phyloP scores from a whole-genome alignment of 2,797 vertebrate species.

The Gallirallus australis region DNA sequence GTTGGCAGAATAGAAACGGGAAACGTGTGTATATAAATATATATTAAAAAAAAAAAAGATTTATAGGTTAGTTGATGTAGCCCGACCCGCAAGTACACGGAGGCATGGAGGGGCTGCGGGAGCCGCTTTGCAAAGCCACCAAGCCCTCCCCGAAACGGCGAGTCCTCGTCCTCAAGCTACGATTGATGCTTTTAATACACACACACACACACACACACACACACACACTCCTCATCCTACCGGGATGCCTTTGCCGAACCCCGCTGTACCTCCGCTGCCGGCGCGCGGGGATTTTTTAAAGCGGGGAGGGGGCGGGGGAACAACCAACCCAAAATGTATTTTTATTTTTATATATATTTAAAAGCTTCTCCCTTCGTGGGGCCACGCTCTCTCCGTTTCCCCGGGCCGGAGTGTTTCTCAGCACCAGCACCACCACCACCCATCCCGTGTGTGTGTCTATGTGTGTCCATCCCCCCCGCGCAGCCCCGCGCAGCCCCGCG shows the following conservation, averaged over 20 bases:
- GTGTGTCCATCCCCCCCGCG: too few species aligned
- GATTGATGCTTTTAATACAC: not conserved
- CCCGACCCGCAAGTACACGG: conserved; percentile 42
- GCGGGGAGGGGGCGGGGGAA: too few species aligned
- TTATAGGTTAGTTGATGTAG: conserved; percentile 66
- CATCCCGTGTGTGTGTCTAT: too few species aligned
- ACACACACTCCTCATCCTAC: too few species aligned
- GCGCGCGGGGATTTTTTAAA: not conserved
- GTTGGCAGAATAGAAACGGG: conserved; percentile 42
- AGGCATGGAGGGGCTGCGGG: not conserved
- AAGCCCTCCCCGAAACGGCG: not conserved
- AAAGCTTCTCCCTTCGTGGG: not conserved
- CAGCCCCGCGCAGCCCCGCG: not conserved
- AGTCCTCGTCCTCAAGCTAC: not conserved
- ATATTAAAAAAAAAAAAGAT: not conserved
- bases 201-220: too few species aligned
- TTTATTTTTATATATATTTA: not conserved
- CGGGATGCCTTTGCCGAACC: not conserved
- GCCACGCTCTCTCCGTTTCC: not conserved
- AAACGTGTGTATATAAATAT: not conserved
- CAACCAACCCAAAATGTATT: not conserved
- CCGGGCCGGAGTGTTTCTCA: not conserved
- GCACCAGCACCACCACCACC: too few species aligned
- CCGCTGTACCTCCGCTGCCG: not conserved
- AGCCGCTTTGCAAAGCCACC: not conserved